Percentiles rank a stretch among this genome's conserved stretches.
These are phyloP conservation scores for Neostethus bicornis DNA, from an alignment of 2,797 vertebrate genomes.

Conservation along the genomic window DNA sequence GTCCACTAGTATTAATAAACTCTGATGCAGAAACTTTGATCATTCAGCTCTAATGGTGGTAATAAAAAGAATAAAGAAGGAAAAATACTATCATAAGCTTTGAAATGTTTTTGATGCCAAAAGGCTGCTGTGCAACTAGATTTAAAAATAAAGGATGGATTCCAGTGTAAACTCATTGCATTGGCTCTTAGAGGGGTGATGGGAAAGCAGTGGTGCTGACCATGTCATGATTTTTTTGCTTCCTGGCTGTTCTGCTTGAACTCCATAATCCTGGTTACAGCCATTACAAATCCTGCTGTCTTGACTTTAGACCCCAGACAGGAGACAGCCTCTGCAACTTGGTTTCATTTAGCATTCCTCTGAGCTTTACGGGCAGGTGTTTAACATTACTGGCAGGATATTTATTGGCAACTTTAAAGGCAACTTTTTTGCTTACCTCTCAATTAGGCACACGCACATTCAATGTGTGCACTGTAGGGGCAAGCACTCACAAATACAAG, in stretches of 20 bases:
- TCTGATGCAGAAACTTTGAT: slow-evolving; percentile 52
- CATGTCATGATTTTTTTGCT: slow-evolving; percentile 57
- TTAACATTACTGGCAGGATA: slow-evolving; percentile 84
- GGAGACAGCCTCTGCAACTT: slow-evolving; percentile 80
- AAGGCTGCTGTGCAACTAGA: slow-evolving; percentile 35
- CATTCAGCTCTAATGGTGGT: slow-evolving; percentile 38
- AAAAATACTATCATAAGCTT: slow-evolving; percentile 38
- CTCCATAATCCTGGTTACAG: slow-evolving; percentile 81
- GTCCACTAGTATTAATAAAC: slow-evolving; percentile 44
- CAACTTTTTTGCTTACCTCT: slow-evolving; percentile 83
- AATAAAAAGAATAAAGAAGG: slow-evolving; percentile 3
- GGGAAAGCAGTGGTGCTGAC: slow-evolving; percentile 47
- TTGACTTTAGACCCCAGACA: slow-evolving; percentile 82
- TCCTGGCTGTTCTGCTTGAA: slow-evolving; percentile 76
- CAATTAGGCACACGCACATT: slow-evolving; percentile 74
- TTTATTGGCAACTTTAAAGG: slow-evolving; percentile 85
- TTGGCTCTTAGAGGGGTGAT: slow-evolving; percentile 26
- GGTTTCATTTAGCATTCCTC: slow-evolving; percentile 86
- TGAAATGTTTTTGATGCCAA: slow-evolving; percentile 40
- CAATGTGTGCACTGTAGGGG: slow-evolving; percentile 51
- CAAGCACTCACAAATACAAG: slow-evolving; percentile 15
- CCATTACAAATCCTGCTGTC: slow-evolving; percentile 83
- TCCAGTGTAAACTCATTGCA: slow-evolving; percentile 26
- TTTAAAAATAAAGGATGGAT: slow-evolving; percentile 29
- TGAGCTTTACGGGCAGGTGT: slow-evolving; percentile 85